These are phyloP conservation scores for Machimus atricapillus DNA, from an alignment of 2,888 invertebrate genomes.

Conservation along the genomic window DNA sequence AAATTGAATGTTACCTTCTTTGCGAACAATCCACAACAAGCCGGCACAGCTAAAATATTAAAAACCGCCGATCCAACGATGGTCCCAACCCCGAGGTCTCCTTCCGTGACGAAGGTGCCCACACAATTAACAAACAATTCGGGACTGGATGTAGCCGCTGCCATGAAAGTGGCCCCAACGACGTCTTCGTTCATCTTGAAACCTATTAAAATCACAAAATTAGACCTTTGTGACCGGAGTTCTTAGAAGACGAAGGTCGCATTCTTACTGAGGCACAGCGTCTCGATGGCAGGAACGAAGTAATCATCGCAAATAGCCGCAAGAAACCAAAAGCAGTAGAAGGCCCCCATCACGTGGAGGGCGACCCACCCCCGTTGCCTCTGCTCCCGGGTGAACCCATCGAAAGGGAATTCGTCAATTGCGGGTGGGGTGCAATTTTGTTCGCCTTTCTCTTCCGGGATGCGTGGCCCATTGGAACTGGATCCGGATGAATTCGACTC, in stretches of 20 bases:
- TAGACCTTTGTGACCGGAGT: neutral
- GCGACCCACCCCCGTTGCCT: conserved; percentile 63
- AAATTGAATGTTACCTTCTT: conserved; percentile 62
- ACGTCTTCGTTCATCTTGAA: conserved; percentile 76
- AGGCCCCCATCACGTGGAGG: conserved; percentile 50
- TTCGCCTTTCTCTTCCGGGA: neutral
- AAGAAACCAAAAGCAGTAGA: conserved; percentile 81
- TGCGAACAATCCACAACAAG: conserved; percentile 74
- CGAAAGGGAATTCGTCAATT: conserved; percentile 79
- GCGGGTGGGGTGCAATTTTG: conserved; percentile 76
- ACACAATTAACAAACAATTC: conserved; percentile 87
- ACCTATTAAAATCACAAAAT: conserved; percentile 59
- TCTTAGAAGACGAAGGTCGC: neutral
- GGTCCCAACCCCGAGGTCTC: conserved; percentile 79
- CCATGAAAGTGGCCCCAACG: conserved; percentile 91
- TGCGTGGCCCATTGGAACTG: neutral
- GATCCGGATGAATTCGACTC: neutral
- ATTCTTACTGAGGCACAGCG: conserved; percentile 77
- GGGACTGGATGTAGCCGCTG: conserved; percentile 85
- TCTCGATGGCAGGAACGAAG: conserved; percentile 86
- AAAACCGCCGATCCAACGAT: conserved; percentile 81
- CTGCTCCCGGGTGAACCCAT: conserved; percentile 73
- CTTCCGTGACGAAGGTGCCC: conserved; percentile 79
- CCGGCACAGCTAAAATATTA: conserved; percentile 78
- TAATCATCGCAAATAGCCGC: conserved; percentile 85